Conservation (phyloP, 1,140 invertebrate genomes). For the Mactra quadrangularis region DNA sequence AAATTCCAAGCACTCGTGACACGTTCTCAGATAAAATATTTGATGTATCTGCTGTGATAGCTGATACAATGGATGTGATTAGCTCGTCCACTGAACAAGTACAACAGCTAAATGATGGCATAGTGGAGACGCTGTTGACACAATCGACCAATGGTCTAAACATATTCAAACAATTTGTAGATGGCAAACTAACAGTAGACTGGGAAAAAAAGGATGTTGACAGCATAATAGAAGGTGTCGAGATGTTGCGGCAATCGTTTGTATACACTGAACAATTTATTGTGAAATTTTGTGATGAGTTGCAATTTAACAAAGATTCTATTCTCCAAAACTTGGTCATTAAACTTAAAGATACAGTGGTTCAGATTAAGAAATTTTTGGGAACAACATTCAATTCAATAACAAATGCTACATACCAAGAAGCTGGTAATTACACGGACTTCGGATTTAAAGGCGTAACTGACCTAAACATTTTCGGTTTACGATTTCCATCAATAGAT, state of each 20-base stretch:
- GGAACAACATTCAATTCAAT: not conserved
- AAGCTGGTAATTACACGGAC: not conserved
- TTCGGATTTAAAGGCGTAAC: constrained; percentile 40
- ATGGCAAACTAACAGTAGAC: not conserved
- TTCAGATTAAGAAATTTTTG: constrained; percentile 8
- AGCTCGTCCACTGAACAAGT: too few relatives aligned
- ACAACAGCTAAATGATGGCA: not conserved
- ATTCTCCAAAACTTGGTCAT: not conserved
- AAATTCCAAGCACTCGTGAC: not conserved
- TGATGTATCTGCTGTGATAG: not conserved
- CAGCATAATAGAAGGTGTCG: not conserved
- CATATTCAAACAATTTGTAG: not conserved
- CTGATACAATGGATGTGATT: not conserved
- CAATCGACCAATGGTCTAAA: not conserved
- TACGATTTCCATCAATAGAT: too few relatives aligned
- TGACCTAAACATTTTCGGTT: not conserved
- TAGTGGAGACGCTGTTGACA: not conserved
- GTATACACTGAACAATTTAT: too few relatives aligned
- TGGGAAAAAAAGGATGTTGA: not conserved
- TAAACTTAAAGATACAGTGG: not conserved
- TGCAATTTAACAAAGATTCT: constrained; percentile 3
- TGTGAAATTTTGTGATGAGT: not conserved
- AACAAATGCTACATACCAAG: not conserved
- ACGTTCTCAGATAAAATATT: constrained; percentile 1
- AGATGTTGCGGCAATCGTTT: not conserved